Evolutionary conservation across 2,888 invertebrate species (phyloP), one percentile per base, ranked within the genome.

Genomic region (Agrotis ipsilon): DNA sequence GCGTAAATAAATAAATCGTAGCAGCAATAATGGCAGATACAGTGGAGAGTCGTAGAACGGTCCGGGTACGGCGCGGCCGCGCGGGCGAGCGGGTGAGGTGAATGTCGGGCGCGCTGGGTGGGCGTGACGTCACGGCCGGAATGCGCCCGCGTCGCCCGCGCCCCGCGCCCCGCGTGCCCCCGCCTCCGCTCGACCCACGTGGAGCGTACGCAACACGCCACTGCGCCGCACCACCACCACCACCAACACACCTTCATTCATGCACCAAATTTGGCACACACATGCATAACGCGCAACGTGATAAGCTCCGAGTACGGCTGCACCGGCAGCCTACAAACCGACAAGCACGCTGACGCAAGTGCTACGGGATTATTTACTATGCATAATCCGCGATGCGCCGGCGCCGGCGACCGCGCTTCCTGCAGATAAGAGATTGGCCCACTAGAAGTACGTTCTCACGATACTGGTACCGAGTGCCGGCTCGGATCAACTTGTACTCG

Each of bases 111-210:
- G 92, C 92, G 84, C 92, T 96, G 96, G 96, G 96, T 96, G 96
- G 96, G 91, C 96, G 93, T 96, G 96, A 96, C 96, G 96, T 96
- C 96, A 96, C 94, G 92, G 90, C 85, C 93, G 95, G 96, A 96
- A 96, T 96, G 96, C 92, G 95, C 92, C 92, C 90, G 92, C 92
- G 91, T 91, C 88, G 84, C 92, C 86, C 88, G 86, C 39, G 39
- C 39, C 11, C 39, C 87, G 80, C 85, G 82, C 51, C 84, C 73
- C 68, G 75, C 68, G 0, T 6, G n/a, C 72, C 79, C 82, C 77
- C 74, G 85, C 72, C 60, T 49, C 45, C 82, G 71, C 82, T 66
- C 90, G 86, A 80, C 90, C 92, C 92, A 94, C 95, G 94, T 95
- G 94, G 91, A 91, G 87, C 90, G 91, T 93, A 93, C 93, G 93